Evolutionary conservation across 2,797 vertebrate genomes (phyloP), one percentile per base, ranked within the genome.

Genomic region (Ammospiza maritima): DNA sequence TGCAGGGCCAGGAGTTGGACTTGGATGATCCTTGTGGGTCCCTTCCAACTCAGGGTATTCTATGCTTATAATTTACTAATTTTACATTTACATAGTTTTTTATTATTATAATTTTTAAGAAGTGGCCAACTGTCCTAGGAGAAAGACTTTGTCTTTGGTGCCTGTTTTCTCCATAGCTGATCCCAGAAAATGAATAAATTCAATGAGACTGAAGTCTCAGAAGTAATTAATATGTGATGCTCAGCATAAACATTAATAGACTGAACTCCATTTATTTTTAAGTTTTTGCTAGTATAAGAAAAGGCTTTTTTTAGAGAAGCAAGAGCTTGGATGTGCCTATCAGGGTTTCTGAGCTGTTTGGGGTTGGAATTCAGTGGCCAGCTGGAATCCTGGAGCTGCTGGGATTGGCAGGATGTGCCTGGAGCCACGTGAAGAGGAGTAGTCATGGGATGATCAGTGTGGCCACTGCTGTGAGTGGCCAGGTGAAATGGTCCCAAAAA

Each of bases 201-300:
- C 32, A 40, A 1, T 26, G 44, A 67, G 36, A 36, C 18, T 78
- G 3, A 29, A 65, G 23, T 62, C 38, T 76, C n/a, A 11, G 53
- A 56, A 74, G 5, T 30, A 56, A 58, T 44, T 85, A 14, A 21
- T 15, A 5, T 30, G 0, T 47, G 44, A 65, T n/a, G 36, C 30
- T 30, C 23, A 34, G 19, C 1, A 0, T 78, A 51, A 76, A 42
- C 0, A 0, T 79, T 42, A 53, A 64, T 6, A 58, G 10, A n/a
- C 13, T 29, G 26, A 70, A 67, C 3, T 77, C 42, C 3, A 1
- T 13, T 72, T 47, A 34, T 40, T 73, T 57, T 25, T 70, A 40
- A 18, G 4, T 4, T 70, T 44, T 26, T 66, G 5, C 26, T 70
- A 45, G 36, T 58, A 4, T 23, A 58, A 54, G 19, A 18, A 53